Base-by-base conservation (phyloP, 2,888 invertebrate species). In the Dioctria linearis region DNA sequence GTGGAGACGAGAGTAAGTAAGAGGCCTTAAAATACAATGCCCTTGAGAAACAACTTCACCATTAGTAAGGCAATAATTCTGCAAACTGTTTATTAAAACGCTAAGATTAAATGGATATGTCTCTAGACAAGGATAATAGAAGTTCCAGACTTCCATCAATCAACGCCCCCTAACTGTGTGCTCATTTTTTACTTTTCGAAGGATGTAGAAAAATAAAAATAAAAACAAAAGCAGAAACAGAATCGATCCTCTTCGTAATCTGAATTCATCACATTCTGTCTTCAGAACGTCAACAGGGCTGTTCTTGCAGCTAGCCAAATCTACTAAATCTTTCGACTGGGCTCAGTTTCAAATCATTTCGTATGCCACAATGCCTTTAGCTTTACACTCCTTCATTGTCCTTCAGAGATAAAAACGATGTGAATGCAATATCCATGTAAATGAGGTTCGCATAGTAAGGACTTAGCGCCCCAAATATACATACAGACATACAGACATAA, bases 351-450 rank as follows among this genome's bases (percentile, higher is more conserved):
- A 79, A 79, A 79, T 81, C 78, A 82, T 82, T 82, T 81, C 71
- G 73, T 79, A 79, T 82, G 80, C 80, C 81, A 71, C 80, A 82
- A 80, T 65, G 78, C 54, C 73, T 75, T 66, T 75, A 75, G 75
- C 66, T 78, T 66, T 59, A 79, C 79, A 81, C 67, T 73, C 75
- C 39, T 63, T 42, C 73, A 82, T 80, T 80, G 80, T 80, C 79
- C 82, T 73, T 75, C 49, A 42, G 71, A 82, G 82, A 82, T 82
- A 80, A 82, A 25, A 82, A 80, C 73, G 80, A 80, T 79, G 80
- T 51, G 82, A 82, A 82, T 82, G 82, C 82, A 82, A 82, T 82
- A 82, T 82, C 82, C 82, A 82, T 82, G 82, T 82, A 82, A 82
- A 82, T 82, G 82, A 82, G 82, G 25, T 80, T 66, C 82, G 71